phyloP scores from a whole-genome alignment of 2,888 invertebrate species.

The Diabrotica balteata region DNA sequence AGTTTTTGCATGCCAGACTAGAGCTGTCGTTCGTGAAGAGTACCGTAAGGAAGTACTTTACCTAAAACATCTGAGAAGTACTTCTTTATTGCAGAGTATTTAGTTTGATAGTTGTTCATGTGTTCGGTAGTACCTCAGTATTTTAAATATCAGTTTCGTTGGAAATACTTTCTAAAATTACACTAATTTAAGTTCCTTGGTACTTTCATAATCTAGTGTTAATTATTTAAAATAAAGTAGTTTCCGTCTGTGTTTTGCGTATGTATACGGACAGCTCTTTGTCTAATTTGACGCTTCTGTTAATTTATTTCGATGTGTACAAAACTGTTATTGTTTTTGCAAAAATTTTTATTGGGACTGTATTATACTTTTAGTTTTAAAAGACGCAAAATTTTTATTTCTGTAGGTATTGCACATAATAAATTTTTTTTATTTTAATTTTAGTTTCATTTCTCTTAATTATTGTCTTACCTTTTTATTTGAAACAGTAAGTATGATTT shows the following conservation, averaged over 20 bases:
- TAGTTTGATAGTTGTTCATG: too few species aligned
- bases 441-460: conserved; percentile 35
- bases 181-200: conserved; percentile 8
- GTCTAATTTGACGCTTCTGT: too few species aligned
- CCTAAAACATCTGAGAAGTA: too few species aligned
- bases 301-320: background rate
- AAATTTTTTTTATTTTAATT: conserved; percentile 38
- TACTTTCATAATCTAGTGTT: background rate
- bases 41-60: too few species aligned
- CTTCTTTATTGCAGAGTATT: too few species aligned
- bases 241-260: background rate
- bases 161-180: background rate
- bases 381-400: conserved; percentile 38
- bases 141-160: too few species aligned
- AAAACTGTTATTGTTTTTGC: conserved; percentile 8
- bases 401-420: conserved; percentile 39
- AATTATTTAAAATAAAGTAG: conserved; percentile 14
- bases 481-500: conserved; percentile 32
- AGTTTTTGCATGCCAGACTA: conserved; percentile 24
- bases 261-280: too few species aligned
- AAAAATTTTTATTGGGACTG: conserved; percentile 29
- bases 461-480: conserved; percentile 30
- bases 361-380: conserved; percentile 34
- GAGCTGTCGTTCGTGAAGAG: background rate
- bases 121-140: too few species aligned